A percentile compares a stretch with the other conserved stretches of the same genome.
These are phyloP conservation scores for Mystacides longicornis DNA, from an alignment of 2,888 invertebrate species.

Conservation along the genomic window DNA sequence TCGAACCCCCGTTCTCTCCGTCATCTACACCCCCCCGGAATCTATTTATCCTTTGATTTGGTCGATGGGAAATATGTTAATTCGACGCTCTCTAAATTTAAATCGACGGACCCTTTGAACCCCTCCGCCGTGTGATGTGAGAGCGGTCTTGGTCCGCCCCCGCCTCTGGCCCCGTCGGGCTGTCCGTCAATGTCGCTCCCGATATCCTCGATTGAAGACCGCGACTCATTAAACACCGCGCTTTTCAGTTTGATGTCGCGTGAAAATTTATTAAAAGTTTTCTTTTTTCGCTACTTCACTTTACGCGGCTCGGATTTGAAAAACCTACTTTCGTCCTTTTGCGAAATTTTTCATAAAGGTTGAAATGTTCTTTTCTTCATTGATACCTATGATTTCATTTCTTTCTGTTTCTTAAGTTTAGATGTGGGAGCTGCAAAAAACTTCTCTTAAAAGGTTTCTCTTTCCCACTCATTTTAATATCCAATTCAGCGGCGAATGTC, in stretches of 20 bases:
- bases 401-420: no score
- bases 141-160: background rate
- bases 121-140: background rate
- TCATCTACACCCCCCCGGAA: no score
- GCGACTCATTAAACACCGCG: background rate
- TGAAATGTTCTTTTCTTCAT: no score
- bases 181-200: background rate
- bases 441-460: no score
- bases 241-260: background rate
- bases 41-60: slow-evolving; percentile 2
- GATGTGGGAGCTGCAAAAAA: no score
- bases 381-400: no score
- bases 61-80: background rate
- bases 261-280: background rate
- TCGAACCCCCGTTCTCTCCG: no score
- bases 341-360: no score
- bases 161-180: background rate
- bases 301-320: no score
- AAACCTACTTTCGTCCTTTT: no score
- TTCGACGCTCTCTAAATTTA: background rate
- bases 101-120: background rate
- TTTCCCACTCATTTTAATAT: no score
- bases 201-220: background rate
- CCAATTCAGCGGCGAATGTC: no score
- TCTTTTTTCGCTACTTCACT: background rate